Evolutionary conservation across 2,113 vertebrate genomes (phyloP).

Genomic region (Caracal caracal): DNA sequence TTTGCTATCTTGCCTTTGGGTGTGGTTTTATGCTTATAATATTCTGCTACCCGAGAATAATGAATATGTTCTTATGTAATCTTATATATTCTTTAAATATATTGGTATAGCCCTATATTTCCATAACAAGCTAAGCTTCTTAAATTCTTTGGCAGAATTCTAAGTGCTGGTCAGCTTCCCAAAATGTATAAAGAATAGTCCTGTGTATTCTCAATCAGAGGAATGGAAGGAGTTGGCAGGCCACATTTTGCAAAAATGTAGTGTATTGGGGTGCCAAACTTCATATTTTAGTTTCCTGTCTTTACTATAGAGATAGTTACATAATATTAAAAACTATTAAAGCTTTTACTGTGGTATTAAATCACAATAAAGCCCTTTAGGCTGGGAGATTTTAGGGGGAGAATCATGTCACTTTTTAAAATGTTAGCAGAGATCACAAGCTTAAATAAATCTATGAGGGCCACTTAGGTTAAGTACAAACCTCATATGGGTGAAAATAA

Average conservation of each 20-base stretch:
- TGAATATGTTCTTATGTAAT: background rate
- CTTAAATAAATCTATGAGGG: background rate
- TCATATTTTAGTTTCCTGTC: conserved; percentile 13
- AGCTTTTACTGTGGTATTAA: background rate
- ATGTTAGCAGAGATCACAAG: background rate
- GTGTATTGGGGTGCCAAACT: background rate
- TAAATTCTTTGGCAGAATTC: conserved; percentile 3
- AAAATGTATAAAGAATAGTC: background rate
- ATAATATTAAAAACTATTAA: conserved; percentile 21
- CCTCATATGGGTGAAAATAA: background rate
- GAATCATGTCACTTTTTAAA: background rate
- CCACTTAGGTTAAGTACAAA: background rate
- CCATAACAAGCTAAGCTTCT: background rate
- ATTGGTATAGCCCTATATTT: background rate
- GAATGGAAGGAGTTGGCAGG: background rate
- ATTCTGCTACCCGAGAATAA: background rate
- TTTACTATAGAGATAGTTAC: background rate
- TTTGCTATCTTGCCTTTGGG: background rate
- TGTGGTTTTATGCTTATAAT: background rate
- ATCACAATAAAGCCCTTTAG: background rate
- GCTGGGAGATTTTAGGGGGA: background rate
- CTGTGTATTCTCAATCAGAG: background rate
- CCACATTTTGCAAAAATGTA: background rate
- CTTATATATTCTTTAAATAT: background rate
- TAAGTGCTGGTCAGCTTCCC: background rate